Percentiles rank a stretch among this genome's conserved stretches.
Evolutionary conservation across 2,888 invertebrate species (phyloP).

Genomic region (Branchellion lobata): DNA sequence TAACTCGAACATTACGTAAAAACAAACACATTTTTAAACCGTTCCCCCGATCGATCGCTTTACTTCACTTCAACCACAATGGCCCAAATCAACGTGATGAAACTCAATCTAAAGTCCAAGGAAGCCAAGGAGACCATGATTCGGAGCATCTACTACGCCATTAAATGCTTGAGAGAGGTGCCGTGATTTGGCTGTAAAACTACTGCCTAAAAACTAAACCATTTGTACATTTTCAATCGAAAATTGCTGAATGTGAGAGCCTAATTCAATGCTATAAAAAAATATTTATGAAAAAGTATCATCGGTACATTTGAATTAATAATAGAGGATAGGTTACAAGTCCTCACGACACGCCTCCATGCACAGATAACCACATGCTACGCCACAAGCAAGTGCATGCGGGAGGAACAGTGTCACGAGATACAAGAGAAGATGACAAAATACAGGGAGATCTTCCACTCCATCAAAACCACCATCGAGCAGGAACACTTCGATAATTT

Average conservation of each 20-base stretch:
- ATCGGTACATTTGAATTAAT: not conserved
- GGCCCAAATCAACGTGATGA: not conserved
- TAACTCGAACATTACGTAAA: too few relatives aligned
- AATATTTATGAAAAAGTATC: not conserved
- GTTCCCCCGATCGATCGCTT: too few relatives aligned
- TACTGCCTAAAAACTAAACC: too few relatives aligned
- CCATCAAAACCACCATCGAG: not conserved
- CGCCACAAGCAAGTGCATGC: not conserved
- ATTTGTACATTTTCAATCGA: too few relatives aligned
- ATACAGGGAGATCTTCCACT: not conserved
- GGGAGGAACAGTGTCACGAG: not conserved
- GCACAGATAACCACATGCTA: not conserved
- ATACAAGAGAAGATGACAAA: not conserved
- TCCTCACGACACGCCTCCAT: too few relatives aligned
- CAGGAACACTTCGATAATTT: not conserved
- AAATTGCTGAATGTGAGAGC: too few relatives aligned
- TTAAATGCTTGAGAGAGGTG: slow-evolving; percentile 1
- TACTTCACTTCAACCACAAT: too few relatives aligned
- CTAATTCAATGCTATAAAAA: not conserved
- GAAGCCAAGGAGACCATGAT: slow-evolving; percentile 2
- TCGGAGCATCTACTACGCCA: not conserved
- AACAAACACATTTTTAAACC: too few relatives aligned
- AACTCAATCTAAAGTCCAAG: not conserved
- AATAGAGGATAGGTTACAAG: too few relatives aligned
- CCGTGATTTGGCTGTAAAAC: too few relatives aligned